These are phyloP conservation scores for Paragorgia papillata DNA, from an alignment of 92 coral and sea anemone genomes.

Conservation along the genomic window DNA sequence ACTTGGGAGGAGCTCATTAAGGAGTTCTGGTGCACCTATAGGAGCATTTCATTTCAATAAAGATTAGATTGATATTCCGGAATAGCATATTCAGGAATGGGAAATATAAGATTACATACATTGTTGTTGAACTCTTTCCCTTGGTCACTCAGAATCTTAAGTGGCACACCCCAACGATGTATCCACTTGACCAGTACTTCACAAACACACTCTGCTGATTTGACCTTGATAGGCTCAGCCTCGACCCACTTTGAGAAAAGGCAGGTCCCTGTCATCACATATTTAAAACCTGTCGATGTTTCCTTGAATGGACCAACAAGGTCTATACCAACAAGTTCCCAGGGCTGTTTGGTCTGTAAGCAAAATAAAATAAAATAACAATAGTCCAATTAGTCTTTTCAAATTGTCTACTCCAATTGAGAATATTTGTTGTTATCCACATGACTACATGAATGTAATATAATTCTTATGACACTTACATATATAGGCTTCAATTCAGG, in stretches of 20 bases:
- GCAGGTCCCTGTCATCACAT: too few relatives aligned
- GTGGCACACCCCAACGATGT: slow-evolving; percentile 17
- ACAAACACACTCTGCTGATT: slow-evolving; percentile 18
- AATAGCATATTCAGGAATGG: background rate
- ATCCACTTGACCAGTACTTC: slow-evolving; percentile 18
- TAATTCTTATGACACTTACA: slow-evolving; percentile 1
- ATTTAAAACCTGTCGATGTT: slow-evolving; percentile 39
- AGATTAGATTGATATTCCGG: background rate
- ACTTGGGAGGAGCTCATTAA: too few relatives aligned
- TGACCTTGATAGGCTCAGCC: slow-evolving; percentile 40
- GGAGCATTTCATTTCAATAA: slow-evolving; percentile 7
- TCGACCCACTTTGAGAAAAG: too few relatives aligned
- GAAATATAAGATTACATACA: background rate
- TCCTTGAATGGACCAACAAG: slow-evolving; percentile 54
- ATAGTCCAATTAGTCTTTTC: too few relatives aligned
- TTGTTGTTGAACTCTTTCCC: too few relatives aligned
- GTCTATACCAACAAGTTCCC: slow-evolving; percentile 46
- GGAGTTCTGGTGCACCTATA: slow-evolving; percentile 19
- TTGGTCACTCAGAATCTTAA: too few relatives aligned
- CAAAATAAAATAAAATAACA: background rate
- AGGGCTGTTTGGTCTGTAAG: too few relatives aligned
- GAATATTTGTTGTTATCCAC: too few relatives aligned
- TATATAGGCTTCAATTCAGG: slow-evolving; percentile 12
- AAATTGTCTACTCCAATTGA: too few relatives aligned
- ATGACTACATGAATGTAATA: too few relatives aligned